Percentiles rank a stretch among this genome's conserved stretches.
Evolutionary conservation across 2,888 invertebrate genomes (phyloP).

Genomic region (Tyria jacobaeae): DNA sequence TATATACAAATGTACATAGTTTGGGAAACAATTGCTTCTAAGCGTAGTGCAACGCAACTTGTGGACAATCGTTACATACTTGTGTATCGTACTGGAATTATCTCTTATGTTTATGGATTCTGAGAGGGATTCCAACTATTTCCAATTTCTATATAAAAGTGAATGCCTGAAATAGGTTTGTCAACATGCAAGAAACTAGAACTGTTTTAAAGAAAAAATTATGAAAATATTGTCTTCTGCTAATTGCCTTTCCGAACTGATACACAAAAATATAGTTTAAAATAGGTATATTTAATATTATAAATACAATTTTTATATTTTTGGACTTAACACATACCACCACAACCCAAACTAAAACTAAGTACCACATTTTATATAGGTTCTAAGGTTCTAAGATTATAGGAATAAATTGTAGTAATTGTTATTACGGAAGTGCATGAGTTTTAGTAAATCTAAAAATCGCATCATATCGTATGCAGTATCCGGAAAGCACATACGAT

Average conservation of each 20-base stretch:
- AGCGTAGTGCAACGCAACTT: neutral
- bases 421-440: no score
- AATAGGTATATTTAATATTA: neutral
- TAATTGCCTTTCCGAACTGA: neutral
- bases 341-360: neutral
- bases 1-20: neutral
- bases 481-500: no score
- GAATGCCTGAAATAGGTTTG: neutral
- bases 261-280: neutral
- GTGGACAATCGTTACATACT: neutral
- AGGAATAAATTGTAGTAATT: no score
- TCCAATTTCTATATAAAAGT: neutral
- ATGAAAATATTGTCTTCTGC: neutral
- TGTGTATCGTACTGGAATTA: slow-evolving; percentile 16
- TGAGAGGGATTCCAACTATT: neutral
- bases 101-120: slow-evolving; percentile 20
- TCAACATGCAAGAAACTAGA: neutral
- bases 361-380: neutral
- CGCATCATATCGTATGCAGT: no score
- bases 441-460: no score
- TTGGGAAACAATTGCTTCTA: slow-evolving; percentile 1
- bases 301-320: no score
- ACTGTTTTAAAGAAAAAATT: neutral
- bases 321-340: neutral
- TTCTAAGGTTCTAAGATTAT: no score